Percentiles rank a stretch among this genome's conserved stretches.
phyloP scores from a whole-genome alignment of 2,113 vertebrate species.

The Progne subis region DNA sequence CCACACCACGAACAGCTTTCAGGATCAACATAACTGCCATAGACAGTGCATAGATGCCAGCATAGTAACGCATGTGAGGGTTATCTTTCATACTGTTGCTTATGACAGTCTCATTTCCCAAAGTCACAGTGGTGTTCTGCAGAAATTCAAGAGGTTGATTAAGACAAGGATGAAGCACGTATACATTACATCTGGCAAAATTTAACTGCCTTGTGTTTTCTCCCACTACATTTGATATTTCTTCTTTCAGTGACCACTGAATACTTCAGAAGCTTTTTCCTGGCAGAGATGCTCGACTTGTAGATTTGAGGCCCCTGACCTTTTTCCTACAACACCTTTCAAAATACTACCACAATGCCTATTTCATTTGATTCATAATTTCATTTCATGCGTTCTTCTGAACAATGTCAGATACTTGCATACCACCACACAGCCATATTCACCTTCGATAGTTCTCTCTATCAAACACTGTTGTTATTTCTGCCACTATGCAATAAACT shows the following conservation, averaged over 20 bases:
- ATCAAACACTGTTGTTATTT: not conserved
- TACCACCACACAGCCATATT: not conserved
- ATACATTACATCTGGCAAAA: rapidly evolving
- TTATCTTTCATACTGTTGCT: conserved; percentile 90
- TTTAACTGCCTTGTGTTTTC: not conserved
- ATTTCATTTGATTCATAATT: not conserved
- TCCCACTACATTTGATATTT: not conserved
- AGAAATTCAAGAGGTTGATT: not conserved
- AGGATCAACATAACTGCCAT: conserved; percentile 90
- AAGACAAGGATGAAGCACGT: not conserved
- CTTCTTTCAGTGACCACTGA: not conserved
- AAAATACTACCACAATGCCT: not conserved
- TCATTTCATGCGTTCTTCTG: not conserved
- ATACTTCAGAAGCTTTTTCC: not conserved
- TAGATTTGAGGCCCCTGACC: not conserved
- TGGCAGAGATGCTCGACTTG: not conserved
- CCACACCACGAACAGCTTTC: conserved; percentile 86
- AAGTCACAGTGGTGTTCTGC: conserved; percentile 82
- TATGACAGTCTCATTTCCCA: conserved; percentile 80
- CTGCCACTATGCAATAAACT: not conserved
- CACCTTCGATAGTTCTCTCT: not conserved
- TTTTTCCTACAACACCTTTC: not conserved
- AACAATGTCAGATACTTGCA: not conserved
- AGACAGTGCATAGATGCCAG: conserved; percentile 87
- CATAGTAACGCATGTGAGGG: conserved; percentile 87